These are phyloP conservation scores for Girardinus metallicus DNA, from an alignment of 2,797 vertebrate species.

Conservation along the genomic window DNA sequence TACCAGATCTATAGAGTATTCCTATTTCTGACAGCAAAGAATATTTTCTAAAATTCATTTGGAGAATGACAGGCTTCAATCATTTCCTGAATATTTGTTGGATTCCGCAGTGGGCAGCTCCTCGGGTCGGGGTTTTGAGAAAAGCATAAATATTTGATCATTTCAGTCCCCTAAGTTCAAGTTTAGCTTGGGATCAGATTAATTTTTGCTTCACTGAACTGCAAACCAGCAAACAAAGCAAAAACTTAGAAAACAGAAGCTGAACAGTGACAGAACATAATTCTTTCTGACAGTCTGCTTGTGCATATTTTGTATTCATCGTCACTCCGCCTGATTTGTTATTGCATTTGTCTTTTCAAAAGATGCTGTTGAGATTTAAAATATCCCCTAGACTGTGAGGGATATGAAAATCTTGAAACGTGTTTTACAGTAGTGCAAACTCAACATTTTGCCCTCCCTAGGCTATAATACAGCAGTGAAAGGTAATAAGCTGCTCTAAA, in stretches of 20 bases:
- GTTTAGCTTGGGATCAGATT: constrained; percentile 17
- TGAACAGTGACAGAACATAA: constrained; percentile 8
- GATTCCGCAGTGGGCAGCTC: constrained; percentile 20
- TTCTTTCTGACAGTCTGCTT: constrained; percentile 17
- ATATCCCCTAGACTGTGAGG: constrained; percentile 47
- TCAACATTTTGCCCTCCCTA: constrained; percentile 50
- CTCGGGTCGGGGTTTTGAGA: constrained; percentile 7
- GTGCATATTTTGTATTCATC: constrained; percentile 24
- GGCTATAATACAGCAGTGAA: constrained; percentile 54
- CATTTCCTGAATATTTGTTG: constrained; percentile 20
- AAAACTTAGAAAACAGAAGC: constrained; percentile 10
- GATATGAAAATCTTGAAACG: constrained; percentile 45
- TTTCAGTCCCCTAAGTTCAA: constrained; percentile 21
- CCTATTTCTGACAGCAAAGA: constrained; percentile 17
- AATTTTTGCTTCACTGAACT: constrained; percentile 11
- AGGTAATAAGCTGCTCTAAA: constrained; percentile 73
- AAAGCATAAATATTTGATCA: constrained; percentile 36
- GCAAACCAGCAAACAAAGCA: constrained; percentile 15
- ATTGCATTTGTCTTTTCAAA: constrained; percentile 43
- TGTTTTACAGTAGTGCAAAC: constrained; percentile 59
- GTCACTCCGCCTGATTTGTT: constrained; percentile 35
- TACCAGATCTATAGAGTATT: constrained; percentile 1
- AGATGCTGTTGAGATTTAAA: constrained; percentile 51
- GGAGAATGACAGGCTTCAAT: constrained; percentile 15
- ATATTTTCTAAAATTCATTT: neutral